Evolutionary conservation across 2,113 vertebrate genomes (phyloP).

Genomic region (Pristiophorus japonicus): DNA sequence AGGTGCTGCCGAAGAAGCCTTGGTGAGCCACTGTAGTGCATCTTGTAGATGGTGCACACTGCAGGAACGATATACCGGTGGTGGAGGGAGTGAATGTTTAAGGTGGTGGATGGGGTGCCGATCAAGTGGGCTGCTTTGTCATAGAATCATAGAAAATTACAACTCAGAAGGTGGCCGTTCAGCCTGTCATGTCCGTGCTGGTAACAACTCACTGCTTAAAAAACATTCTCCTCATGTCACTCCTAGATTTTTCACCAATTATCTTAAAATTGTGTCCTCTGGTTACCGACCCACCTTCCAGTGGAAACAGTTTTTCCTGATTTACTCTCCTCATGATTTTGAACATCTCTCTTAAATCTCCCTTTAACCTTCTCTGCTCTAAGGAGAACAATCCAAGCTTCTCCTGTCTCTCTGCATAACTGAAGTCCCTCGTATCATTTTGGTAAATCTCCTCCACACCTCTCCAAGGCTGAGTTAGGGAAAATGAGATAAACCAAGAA

Average conservation of each 20-base stretch:
- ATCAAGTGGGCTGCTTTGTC: too few relatives aligned
- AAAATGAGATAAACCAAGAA: background rate
- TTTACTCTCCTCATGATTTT: background rate
- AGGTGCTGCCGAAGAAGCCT: too few relatives aligned
- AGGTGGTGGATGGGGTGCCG: too few relatives aligned
- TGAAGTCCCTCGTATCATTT: background rate
- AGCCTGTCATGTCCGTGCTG: too few relatives aligned
- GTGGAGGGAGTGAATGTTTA: too few relatives aligned
- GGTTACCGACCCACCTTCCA: background rate
- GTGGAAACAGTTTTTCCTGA: background rate
- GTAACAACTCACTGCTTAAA: background rate
- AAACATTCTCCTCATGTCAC: background rate
- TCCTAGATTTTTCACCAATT: background rate
- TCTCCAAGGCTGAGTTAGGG: background rate
- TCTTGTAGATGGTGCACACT: too few relatives aligned
- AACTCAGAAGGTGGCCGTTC: too few relatives aligned
- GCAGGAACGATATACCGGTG: too few relatives aligned
- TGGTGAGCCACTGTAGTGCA: too few relatives aligned
- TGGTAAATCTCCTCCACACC: background rate
- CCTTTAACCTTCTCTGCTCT: too few relatives aligned
- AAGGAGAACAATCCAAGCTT: background rate
- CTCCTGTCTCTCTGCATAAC: background rate
- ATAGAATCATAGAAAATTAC: too few relatives aligned
- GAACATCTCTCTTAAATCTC: background rate
- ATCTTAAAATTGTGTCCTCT: background rate